Evolutionary conservation across 2,113 vertebrate genomes (phyloP).

Genomic region (Odobenus rosmarus): DNA sequence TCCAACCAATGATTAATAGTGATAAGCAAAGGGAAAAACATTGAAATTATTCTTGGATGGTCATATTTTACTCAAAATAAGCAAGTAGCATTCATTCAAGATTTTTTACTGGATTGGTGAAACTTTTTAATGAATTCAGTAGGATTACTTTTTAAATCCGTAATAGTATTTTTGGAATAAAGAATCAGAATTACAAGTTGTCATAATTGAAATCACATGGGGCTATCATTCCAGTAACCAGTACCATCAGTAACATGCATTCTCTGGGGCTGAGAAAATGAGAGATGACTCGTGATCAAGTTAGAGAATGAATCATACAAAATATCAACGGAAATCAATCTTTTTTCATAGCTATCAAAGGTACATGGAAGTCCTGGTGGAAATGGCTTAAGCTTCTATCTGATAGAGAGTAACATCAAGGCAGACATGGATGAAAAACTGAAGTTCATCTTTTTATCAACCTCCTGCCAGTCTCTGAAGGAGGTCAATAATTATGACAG

Average conservation of each 20-base stretch:
- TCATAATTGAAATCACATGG: conserved; percentile 1
- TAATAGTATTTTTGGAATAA: conserved; percentile 35
- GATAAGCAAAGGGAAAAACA: conserved; percentile 64
- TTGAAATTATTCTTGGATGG: conserved; percentile 39
- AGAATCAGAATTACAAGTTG: conserved; percentile 1
- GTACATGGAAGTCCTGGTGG: conserved; percentile 4
- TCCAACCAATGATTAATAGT: conserved; percentile 71
- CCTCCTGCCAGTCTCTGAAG: conserved; percentile 39
- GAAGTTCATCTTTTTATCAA: conserved; percentile 55
- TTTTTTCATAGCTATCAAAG: conserved; percentile 64
- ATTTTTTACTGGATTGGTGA: conserved; percentile 59
- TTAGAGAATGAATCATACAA: conserved; percentile 62
- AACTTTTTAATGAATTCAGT: conserved; percentile 48
- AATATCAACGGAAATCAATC: conserved; percentile 64
- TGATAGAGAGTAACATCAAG: conserved; percentile 54
- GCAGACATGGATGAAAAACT: conserved; percentile 58
- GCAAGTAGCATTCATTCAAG: conserved; percentile 44
- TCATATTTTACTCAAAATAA: conserved; percentile 65
- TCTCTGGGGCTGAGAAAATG: conserved; percentile 49
- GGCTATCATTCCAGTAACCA: neutral
- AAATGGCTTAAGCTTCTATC: conserved; percentile 41
- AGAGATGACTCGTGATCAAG: neutral
- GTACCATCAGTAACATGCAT: neutral
- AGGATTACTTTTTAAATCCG: conserved; percentile 20
- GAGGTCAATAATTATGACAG: conserved; percentile 48